Evolutionary conservation across 1,140 invertebrate species (phyloP), one percentile per base, ranked within the genome.

Genomic region (Ectropis grisescens): DNA sequence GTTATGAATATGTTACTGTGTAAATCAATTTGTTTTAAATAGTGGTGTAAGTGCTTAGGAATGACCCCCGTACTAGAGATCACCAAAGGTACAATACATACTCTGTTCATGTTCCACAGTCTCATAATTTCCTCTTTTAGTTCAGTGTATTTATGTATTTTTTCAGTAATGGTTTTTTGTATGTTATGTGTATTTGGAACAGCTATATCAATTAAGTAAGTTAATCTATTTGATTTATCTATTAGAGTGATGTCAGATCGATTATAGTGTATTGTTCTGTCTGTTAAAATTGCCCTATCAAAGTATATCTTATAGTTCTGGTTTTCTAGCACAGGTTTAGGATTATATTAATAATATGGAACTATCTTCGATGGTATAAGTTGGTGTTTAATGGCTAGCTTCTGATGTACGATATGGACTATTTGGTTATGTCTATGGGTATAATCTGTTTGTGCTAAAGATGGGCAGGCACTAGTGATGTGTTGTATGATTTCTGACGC

Each of bases 401-500:
- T 39, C 33, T 39, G 35, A 16, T 42, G 32, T 1, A 51, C 33
- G 2, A 41, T 41, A n/a, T 41, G 28, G 8, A 13, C 30, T 2
- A 50, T 10, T 29, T 50, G 41, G 12, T 44, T 41, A 13, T 45
- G 47, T 9, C 39, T n/a, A 11, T 52, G 40, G 1, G 29, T 46
- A 13, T 52, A 52, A 9, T 47, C 41, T 2, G 40, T 38, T 26
- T 41, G 41, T 5, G 37, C 19, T 2, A 50, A 29, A 7, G 16
- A 43, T 7, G 15, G 1, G 15, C 41, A 48, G 19, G 41, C 45
- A 14, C 40, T 28, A 2, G 41, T 56, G 4, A 56, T 51, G 11
- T 51, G 52, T 42, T 56, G 44, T 0, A 47, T 47, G 1, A 32
- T 55, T 43, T 54, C 51, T n/a, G 38, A 11, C 1, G 12, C 3